Evolutionary conservation across 2,113 vertebrate species (phyloP).

Genomic region (Piprites chloris): DNA sequence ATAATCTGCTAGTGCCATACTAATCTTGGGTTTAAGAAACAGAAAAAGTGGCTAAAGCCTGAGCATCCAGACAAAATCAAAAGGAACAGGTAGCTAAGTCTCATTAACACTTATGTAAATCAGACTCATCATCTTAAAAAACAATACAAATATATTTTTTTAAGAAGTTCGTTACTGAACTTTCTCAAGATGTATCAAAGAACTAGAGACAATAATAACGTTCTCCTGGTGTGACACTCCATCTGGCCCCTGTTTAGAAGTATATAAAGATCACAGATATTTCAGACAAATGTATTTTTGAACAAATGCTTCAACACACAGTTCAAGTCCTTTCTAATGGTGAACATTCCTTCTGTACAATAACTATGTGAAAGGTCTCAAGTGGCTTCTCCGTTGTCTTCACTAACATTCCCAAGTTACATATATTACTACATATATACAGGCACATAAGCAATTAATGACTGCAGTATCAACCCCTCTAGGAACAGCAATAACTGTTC

Average conservation of each 20-base stretch:
- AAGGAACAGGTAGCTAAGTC: not conserved
- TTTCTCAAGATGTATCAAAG: not conserved
- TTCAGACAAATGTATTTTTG: not conserved
- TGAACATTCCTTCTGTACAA: not conserved
- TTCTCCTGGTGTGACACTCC: not conserved
- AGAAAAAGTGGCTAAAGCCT: not conserved
- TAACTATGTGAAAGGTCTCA: not conserved
- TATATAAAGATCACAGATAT: constrained; percentile 1
- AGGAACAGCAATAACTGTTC: constrained; percentile 3
- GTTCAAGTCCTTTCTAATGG: not conserved
- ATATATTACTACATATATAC: not conserved
- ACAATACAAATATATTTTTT: not conserved
- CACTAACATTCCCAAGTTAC: not conserved
- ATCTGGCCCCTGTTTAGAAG: not conserved
- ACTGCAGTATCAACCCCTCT: not conserved
- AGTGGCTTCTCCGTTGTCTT: not conserved
- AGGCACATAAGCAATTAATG: constrained; percentile 17
- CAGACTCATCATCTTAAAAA: not conserved
- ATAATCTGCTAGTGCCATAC: not conserved
- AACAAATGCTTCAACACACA: constrained; percentile 11
- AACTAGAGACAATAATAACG: not conserved
- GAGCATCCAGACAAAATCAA: not conserved
- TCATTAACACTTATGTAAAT: not conserved
- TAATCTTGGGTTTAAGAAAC: not conserved
- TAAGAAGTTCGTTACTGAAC: not conserved